Base-by-base conservation (phyloP, 2,113 vertebrate genomes). In the Podocnemis expansa region DNA sequence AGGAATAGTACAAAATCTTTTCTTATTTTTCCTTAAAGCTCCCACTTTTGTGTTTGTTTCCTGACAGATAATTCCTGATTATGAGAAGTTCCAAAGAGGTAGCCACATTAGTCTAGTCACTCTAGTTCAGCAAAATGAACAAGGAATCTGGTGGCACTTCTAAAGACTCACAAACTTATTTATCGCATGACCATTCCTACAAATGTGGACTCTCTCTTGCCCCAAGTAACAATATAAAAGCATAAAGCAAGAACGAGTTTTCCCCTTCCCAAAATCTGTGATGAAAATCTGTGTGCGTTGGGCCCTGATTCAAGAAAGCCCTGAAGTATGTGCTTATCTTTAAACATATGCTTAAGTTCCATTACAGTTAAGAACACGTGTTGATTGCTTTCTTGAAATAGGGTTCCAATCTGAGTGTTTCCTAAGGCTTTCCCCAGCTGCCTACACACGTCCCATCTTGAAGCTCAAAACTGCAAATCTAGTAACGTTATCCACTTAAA, bases 361-460 rank as follows among this genome's bases (percentile, higher is more conserved):
- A 70, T 70, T 54, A 94, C 63, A 94, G 25, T 93, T 88, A 82
- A 91, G 56, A 8, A 22, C 16, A 14, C 31, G 81, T 83, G 86
- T 86, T 85, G 91, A 89, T 63, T 54, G 54, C 12, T 90, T 85
- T 96, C 89, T 58, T 85, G 21, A 93, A 94, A 80, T 83, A 93
- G 89, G 89, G 2, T 78, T 67, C 78, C 47, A 34, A 89, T 25
- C 54, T 86, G 1, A 1, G 79, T 75, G 79, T 60, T 25, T 19
- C 6, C 34, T 70, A 76, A 24, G 14, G 45, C 78, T 85, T 94
- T 84, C 21, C 75, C 49, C 4, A 76, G 25, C 43, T 76, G 25
- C 25, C 27, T 76, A 11, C 27, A 84, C 52, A 84, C 38, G 51
- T 12, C 22, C 0, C 31, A 51, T 83, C 76, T 80, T 73, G 27